Evolutionary conservation across 2,888 invertebrate genomes (phyloP).

Genomic region (Capitulum mitella): DNA sequence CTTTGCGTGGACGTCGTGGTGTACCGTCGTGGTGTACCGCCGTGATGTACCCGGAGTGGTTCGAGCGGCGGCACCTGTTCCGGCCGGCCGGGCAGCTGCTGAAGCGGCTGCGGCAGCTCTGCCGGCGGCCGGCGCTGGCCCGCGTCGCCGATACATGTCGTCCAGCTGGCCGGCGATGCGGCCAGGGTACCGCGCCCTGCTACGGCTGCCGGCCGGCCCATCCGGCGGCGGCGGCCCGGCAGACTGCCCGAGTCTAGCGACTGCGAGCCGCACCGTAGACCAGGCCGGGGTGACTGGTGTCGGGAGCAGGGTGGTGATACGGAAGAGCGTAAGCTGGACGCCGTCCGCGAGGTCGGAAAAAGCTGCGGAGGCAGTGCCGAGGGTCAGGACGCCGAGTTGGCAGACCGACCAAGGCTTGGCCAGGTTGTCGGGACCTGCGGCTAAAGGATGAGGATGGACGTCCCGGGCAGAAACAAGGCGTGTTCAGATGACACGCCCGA

Average conservation of each 20-base stretch:
- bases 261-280: too few species aligned
- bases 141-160: slow-evolving; percentile 39
- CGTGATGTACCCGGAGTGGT: slow-evolving; percentile 66
- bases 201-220: neutral
- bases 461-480: too few species aligned
- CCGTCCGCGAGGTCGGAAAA: too few species aligned
- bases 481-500: too few species aligned
- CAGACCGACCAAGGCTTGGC: too few species aligned
- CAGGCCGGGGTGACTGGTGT: neutral
- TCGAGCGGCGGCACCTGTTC: slow-evolving; percentile 50
- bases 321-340: too few species aligned
- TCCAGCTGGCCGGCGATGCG: neutral
- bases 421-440: too few species aligned
- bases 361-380: neutral
- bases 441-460: too few species aligned
- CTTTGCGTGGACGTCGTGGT: slow-evolving; percentile 59
- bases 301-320: neutral
- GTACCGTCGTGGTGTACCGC: slow-evolving; percentile 65
- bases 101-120: slow-evolving; percentile 50
- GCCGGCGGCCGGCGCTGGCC: slow-evolving; percentile 48
- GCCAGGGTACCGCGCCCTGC: neutral
- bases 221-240: too few species aligned
- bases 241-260: too few species aligned
- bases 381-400: neutral
- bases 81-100: slow-evolving; percentile 53